These are phyloP conservation scores for Malachius bipustulatus DNA, from an alignment of 2,888 invertebrate species.

Conservation along the genomic window DNA sequence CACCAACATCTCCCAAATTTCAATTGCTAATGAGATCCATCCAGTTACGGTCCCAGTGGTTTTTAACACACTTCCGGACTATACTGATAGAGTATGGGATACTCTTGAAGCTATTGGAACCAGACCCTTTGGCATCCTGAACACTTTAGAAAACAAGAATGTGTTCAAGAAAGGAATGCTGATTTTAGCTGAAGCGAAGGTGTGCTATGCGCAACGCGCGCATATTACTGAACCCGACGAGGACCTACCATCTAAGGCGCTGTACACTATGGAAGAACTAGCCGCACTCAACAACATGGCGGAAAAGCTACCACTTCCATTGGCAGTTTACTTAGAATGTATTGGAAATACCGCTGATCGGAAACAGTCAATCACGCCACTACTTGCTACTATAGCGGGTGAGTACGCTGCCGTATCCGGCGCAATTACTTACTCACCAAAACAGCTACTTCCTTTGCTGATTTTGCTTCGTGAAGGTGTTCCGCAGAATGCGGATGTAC, in stretches of 20 bases:
- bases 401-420: conserved; percentile 9
- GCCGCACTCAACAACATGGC: conserved; percentile 17
- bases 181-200: conserved; percentile 16
- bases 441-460: conserved; percentile 3
- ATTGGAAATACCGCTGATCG: conserved; percentile 7
- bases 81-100: conserved; percentile 17
- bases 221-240: conserved; percentile 18
- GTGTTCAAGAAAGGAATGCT: conserved; percentile 19
- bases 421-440: conserved; percentile 6
- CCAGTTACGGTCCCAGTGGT: no score
- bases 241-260: conserved; percentile 15
- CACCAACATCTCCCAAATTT: neutral
- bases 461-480: neutral
- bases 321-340: conserved; percentile 12
- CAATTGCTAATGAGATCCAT: conserved; percentile 4
- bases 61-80: conserved; percentile 7
- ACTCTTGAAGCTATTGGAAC: conserved; percentile 19
- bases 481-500: neutral
- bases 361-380: conserved; percentile 13
- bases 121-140: conserved; percentile 13
- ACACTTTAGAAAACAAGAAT: conserved; percentile 13
- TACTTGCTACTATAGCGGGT: conserved; percentile 9
- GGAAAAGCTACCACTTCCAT: conserved; percentile 10
- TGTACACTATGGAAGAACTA: conserved; percentile 16
- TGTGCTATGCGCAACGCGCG: conserved; percentile 17